Percentiles rank a stretch among this genome's conserved stretches.
Conservation (phyloP, 2,113 vertebrate genomes). For the Calypte anna region DNA sequence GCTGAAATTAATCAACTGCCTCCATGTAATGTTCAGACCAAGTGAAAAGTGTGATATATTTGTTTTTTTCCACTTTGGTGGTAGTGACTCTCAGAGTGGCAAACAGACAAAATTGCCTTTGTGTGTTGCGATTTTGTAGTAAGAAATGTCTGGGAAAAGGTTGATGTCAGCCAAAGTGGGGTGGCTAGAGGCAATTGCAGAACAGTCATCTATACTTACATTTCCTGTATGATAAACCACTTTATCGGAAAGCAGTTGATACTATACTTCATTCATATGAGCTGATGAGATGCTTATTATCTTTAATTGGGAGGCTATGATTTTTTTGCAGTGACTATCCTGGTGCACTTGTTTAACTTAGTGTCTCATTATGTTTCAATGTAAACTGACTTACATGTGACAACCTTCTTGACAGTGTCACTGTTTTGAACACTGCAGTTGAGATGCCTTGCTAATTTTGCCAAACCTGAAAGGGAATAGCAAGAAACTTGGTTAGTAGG, state of each 20-base stretch:
- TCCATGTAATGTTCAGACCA: background rate
- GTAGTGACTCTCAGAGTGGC: background rate
- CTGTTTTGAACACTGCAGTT: background rate
- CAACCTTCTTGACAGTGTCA: background rate
- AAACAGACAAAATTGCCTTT: background rate
- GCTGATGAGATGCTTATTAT: background rate
- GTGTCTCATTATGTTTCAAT: background rate
- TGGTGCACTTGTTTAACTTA: background rate
- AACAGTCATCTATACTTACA: background rate
- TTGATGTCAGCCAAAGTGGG: background rate
- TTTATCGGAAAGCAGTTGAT: background rate
- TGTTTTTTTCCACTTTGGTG: background rate
- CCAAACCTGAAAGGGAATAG: background rate
- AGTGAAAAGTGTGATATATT: background rate
- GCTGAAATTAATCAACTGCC: background rate
- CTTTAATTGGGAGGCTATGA: background rate
- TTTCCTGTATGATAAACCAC: constrained; percentile 14
- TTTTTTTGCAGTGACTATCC: background rate
- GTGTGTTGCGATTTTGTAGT: background rate
- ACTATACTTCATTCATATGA: background rate
- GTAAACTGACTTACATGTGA: background rate
- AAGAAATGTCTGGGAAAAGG: background rate
- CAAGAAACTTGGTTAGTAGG: background rate
- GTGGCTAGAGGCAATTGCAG: background rate
- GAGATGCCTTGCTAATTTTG: background rate